Conservation (phyloP, 2,888 invertebrate species). For the Drosophila meridiana region DNA sequence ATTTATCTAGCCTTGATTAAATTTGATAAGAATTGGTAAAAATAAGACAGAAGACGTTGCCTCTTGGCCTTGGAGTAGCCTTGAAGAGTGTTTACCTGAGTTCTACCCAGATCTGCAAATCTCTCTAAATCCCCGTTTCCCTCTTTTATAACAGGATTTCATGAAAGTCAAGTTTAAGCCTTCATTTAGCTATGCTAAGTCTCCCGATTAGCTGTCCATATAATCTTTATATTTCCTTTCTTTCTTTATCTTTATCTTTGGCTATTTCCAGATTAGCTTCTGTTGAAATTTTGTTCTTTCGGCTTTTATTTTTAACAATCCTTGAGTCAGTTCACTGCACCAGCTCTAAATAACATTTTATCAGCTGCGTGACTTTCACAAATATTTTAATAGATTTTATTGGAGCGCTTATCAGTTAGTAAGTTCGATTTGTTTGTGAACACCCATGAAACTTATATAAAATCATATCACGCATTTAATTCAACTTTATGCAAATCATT, state of each 20-base stretch:
- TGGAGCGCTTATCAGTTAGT: conserved; percentile 32
- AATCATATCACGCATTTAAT: conserved; percentile 8
- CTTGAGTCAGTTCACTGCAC: conserved; percentile 38
- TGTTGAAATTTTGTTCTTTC: neutral
- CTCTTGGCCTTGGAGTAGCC: conserved; percentile 11
- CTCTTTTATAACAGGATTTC: conserved; percentile 13
- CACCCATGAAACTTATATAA: conserved; percentile 18
- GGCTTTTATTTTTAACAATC: conserved; percentile 9
- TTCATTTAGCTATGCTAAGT: neutral
- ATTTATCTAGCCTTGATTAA: conserved; percentile 17
- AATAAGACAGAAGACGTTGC: conserved; percentile 5
- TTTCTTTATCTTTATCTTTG: neutral
- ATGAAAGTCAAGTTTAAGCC: neutral
- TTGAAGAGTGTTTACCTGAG: conserved; percentile 33
- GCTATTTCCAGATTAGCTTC: conserved; percentile 2
- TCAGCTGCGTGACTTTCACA: conserved; percentile 54
- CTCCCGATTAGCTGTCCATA: conserved; percentile 2
- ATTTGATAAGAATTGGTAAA: conserved; percentile 31
- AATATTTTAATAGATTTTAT: neutral
- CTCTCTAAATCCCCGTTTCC: neutral
- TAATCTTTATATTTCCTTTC: neutral
- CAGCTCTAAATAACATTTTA: neutral
- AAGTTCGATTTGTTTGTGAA: conserved; percentile 32
- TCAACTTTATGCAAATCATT: conserved; percentile 46
- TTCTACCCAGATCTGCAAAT: neutral